A percentile compares a stretch with the other conserved stretches of the same genome.
These are phyloP conservation scores for Micromesistius poutassou DNA, from an alignment of 2,797 vertebrate species.

Conservation along the genomic window DNA sequence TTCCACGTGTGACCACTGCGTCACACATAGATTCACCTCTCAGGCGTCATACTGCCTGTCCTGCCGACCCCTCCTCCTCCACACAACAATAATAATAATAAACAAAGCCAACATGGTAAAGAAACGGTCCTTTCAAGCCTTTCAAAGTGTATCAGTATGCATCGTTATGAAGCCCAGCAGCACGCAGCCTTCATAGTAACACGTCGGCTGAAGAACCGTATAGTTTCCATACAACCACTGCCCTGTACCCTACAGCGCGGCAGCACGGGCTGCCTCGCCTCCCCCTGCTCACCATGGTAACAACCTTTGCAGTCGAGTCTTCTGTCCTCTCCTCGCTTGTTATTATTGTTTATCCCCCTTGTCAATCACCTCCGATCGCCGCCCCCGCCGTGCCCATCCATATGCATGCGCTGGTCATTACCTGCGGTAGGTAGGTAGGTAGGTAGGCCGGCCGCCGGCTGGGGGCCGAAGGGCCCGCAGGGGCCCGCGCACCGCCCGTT, in stretches of 20 bases:
- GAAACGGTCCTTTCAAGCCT: neutral
- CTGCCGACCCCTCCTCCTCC: too few relatives aligned
- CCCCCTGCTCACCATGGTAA: slow-evolving; percentile 59
- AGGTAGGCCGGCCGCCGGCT: slow-evolving; percentile 47
- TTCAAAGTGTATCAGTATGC: neutral
- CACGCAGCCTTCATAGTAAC: neutral
- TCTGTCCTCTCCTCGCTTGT: slow-evolving; percentile 68
- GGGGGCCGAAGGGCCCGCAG: slow-evolving; percentile 56
- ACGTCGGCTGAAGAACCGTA: neutral
- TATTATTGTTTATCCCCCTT: slow-evolving; percentile 81
- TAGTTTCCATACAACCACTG: neutral
- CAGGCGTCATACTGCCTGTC: too few relatives aligned
- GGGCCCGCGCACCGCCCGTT: slow-evolving; percentile 59
- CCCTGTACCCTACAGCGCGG: neutral
- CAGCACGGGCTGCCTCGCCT: neutral
- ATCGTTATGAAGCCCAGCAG: neutral
- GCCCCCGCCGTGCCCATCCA: slow-evolving; percentile 64
- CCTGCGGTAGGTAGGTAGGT: slow-evolving; percentile 45
- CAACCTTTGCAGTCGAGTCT: slow-evolving; percentile 60
- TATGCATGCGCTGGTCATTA: slow-evolving; percentile 74
- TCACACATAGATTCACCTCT: too few relatives aligned
- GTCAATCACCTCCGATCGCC: slow-evolving; percentile 72
- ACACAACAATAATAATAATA: neutral
- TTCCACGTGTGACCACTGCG: too few relatives aligned
- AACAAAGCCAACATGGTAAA: neutral